These are phyloP conservation scores for Bombus superbus DNA, from an alignment of 1,140 invertebrate species.

Conservation along the genomic window DNA sequence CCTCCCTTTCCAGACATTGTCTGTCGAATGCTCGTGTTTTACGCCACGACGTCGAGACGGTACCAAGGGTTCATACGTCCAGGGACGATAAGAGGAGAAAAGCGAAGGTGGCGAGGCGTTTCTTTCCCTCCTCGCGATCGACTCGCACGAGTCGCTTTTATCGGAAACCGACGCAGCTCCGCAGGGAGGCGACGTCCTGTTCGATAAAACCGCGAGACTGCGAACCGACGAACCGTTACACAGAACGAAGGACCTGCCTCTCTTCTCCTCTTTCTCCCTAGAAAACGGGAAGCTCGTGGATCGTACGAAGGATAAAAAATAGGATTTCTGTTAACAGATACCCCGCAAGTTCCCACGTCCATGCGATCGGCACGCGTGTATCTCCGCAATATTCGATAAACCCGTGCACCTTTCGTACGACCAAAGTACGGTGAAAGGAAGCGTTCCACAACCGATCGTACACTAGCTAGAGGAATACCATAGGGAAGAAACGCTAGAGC, in stretches of 20 bases:
- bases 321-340: too few relatives aligned
- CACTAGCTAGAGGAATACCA: not conserved
- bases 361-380: not conserved
- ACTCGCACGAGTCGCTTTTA: not conserved
- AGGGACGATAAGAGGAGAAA: not conserved
- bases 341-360: not conserved
- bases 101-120: not conserved
- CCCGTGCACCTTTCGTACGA: too few relatives aligned
- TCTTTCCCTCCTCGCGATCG: not conserved
- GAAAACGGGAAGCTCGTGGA: not conserved
- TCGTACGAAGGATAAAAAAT: not conserved
- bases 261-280: not conserved
- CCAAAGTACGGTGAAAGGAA: too few relatives aligned
- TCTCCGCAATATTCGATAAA: too few relatives aligned
- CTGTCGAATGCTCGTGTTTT: not conserved
- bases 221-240: not conserved
- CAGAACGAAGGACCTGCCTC: not conserved
- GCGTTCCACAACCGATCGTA: too few relatives aligned
- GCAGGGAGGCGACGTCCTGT: constrained; percentile 14
- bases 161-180: constrained; percentile 23
- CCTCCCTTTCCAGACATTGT: not conserved
- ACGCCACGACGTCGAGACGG: not conserved
- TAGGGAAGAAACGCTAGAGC: too few relatives aligned
- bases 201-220: constrained; percentile 43
- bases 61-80: too few relatives aligned